Evolutionary conservation across 2,113 vertebrate genomes (phyloP), one percentile per base, ranked within the genome.

Genomic region (Felis chaus): DNA sequence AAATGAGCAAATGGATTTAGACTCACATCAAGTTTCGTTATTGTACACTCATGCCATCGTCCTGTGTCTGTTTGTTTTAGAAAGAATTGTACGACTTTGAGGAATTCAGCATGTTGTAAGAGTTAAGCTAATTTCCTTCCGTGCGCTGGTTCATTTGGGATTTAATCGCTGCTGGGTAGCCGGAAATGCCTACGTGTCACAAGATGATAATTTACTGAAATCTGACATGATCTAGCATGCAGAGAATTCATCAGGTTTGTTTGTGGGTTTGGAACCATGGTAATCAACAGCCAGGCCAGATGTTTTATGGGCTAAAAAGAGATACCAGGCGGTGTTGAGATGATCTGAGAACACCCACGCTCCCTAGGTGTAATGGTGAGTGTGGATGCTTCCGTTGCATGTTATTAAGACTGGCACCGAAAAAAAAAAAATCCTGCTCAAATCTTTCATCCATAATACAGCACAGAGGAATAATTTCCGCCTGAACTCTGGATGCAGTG

Each of bases 371-470:
- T 94, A 89, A 94, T 74, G 73, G 87, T 82, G 89, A 91, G 45
- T 86, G 45, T 85, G 57, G 39, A 68, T 86, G 53, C 7, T 96
- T 94, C 55, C 48, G 39, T 95, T 94, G 68, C 23, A 45, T 92
- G 31, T 97, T 97, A 73, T 85, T 92, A 71, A 96, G 91, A 61
- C 33, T 65, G 78, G 63, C 31, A 91, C 53, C 86, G 61, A 45
- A 48, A 41, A 83, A 95, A 92, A 95, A 92, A 82, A 92, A 78
- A 81, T 88, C 13, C 19, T 85, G 18, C 45, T 97, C 57, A 94
- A 71, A 97, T 94, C 41, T 97, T 97, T 97, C 85, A 96, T 95
- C 50, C 84, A 68, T 97, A 94, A 97, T 91, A 85, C 25, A 94
- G 84, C 76, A 80, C 88, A 94, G 39, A 94, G 81, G 86, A 96